Conservation (phyloP, 1,140 invertebrate genomes). For the Sogatella furcifera region DNA sequence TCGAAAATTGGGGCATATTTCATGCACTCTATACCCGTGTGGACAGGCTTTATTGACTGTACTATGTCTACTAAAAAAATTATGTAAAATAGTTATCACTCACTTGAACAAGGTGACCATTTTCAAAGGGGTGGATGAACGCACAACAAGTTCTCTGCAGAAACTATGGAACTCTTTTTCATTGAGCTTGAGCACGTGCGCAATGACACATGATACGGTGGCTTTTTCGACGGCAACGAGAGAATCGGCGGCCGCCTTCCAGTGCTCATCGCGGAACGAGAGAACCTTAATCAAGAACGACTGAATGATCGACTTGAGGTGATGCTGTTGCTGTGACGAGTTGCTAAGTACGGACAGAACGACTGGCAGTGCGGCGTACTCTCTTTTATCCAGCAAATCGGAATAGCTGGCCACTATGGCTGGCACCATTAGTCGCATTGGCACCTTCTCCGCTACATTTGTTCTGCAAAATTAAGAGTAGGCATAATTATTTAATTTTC, state of each 20-base stretch:
- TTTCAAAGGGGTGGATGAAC: too few relatives aligned
- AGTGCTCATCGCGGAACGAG: constrained; percentile 45
- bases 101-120: too few relatives aligned
- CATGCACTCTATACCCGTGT: too few relatives aligned
- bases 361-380: constrained; percentile 48
- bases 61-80: too few relatives aligned
- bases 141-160: too few relatives aligned
- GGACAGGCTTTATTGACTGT: too few relatives aligned
- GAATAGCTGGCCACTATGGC: constrained; percentile 54
- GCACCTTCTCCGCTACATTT: constrained; percentile 55
- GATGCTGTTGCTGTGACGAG: constrained; percentile 46
- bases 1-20: too few relatives aligned
- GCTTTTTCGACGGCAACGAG: constrained; percentile 50
- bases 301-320: constrained; percentile 57
- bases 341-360: constrained; percentile 64
- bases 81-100: too few relatives aligned
- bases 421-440: constrained; percentile 64
- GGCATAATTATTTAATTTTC: too few relatives aligned
- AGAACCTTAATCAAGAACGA: constrained; percentile 64
- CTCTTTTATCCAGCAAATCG: constrained; percentile 43
- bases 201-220: constrained; percentile 60
- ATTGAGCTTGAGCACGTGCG: constrained; percentile 65
- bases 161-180: not conserved
- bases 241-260: constrained; percentile 21
- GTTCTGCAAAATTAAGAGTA: constrained; percentile 31